Evolutionary conservation across 2,113 vertebrate species (phyloP), one percentile per base, ranked within the genome.

Genomic region (Vulpes ferrilata): DNA sequence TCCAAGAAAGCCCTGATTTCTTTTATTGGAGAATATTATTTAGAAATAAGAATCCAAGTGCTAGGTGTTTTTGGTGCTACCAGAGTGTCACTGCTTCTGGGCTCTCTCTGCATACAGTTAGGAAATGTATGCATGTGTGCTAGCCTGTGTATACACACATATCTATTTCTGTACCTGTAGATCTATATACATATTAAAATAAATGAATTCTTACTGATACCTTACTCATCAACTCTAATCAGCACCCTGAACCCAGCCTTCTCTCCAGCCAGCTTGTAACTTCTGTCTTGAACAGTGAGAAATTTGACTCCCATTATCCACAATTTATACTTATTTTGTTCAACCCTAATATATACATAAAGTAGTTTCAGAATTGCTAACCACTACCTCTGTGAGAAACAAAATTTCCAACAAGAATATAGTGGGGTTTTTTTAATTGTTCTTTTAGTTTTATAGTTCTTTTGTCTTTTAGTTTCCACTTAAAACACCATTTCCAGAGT

Each of bases 351-450:
- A 76, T 60, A 67, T 55, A 73, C 32, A 53, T 35, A 73, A 73
- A 81, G 97, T 74, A 67, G 53, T 91, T 95, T 71, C 92, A 82
- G 57, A 93, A 82, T 76, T 69, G 84, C 93, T 93, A 62, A 95
- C 51, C 20, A 32, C n/a, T 17, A 15, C 27, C 51, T 53, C 86
- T 62, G 23, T 69, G 53, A 88, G 87, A 95, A 85, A 55, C 71
- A 91, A 16, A 6, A 38, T 95, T 53, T 57, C 74, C 85, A 87
- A 5, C 59, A 20, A 83, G 78, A 76, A 35, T 2, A 38, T 5
- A 13, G 64, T 11, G 17, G 35, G 35, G 35, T 25, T 2, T 1
- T 64, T 12, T 64, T 64, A 7, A 35, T 20, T 64, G 4, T 64
- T 64, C 7, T 20, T 62, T 65, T 76, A 35, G 35, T 53, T 53